Conservation (phyloP, 2,113 vertebrate species). For the Stomatorhinus ivindoensis region DNA sequence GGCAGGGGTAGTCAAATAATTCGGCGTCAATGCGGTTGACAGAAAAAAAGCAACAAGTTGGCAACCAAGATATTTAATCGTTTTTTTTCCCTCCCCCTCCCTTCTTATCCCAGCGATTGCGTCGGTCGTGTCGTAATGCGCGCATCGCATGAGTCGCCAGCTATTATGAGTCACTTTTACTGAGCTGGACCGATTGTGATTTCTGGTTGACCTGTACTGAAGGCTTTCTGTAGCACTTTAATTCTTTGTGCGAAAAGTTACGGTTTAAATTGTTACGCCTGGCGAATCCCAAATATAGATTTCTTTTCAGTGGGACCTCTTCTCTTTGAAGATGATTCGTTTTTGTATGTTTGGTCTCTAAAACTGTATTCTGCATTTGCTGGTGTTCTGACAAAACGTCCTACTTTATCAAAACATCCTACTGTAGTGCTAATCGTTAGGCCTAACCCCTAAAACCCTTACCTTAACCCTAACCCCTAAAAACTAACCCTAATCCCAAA, state of each 20-base stretch:
- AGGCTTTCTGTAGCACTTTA: neutral
- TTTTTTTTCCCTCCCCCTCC: neutral
- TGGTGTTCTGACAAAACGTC: no score
- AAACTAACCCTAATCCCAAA: no score
- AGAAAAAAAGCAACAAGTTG: conserved; percentile 6
- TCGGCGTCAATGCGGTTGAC: neutral
- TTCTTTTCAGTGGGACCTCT: neutral
- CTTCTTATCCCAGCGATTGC: neutral
- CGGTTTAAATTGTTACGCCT: neutral
- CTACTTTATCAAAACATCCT: no score
- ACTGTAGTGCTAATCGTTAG: no score
- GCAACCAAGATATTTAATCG: neutral
- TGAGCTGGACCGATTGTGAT: neutral
- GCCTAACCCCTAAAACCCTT: no score
- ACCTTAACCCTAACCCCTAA: no score
- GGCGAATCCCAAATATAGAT: neutral
- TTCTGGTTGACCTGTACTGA: neutral
- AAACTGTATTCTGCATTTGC: neutral
- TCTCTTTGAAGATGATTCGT: neutral
- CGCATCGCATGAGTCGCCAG: neutral
- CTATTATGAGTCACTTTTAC: neutral
- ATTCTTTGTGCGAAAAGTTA: neutral
- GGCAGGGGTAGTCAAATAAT: neutral
- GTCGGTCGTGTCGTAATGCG: neutral
- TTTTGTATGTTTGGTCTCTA: neutral